phyloP scores from a whole-genome alignment of 2,888 invertebrate species.

The Nephrotoma flavescens region DNA sequence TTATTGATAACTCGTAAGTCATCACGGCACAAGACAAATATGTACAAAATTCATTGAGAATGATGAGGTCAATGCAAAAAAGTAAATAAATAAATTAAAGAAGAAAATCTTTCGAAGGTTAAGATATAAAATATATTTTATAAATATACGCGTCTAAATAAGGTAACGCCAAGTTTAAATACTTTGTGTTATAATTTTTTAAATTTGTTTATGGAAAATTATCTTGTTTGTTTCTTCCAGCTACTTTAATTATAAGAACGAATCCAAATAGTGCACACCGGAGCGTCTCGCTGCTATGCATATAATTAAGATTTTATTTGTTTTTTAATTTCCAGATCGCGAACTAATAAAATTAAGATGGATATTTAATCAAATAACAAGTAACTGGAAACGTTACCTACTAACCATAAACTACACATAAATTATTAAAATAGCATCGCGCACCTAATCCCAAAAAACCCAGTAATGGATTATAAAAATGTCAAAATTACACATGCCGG shows the following conservation, averaged over 20 bases:
- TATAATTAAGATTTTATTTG: background rate
- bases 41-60: background rate
- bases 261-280: background rate
- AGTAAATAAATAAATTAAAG: background rate
- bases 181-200: background rate
- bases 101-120: background rate
- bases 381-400: background rate
- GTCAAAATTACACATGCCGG: slow-evolving; percentile 44
- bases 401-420: background rate
- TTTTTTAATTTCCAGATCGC: background rate
- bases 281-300: background rate
- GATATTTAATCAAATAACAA: background rate
- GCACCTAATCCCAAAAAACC: background rate
- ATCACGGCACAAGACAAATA: background rate
- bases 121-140: background rate
- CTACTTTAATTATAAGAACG: background rate
- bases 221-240: background rate
- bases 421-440: background rate
- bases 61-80: background rate
- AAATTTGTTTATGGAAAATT: background rate
- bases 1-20: background rate
- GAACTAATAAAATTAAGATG: background rate
- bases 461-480: slow-evolving; percentile 24
- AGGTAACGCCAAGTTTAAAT: background rate
- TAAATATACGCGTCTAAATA: background rate